Percentiles rank a stretch among this genome's conserved stretches.
Evolutionary conservation across 2,113 vertebrate species (phyloP).

Genomic region (Stomatorhinus ivindoensis): DNA sequence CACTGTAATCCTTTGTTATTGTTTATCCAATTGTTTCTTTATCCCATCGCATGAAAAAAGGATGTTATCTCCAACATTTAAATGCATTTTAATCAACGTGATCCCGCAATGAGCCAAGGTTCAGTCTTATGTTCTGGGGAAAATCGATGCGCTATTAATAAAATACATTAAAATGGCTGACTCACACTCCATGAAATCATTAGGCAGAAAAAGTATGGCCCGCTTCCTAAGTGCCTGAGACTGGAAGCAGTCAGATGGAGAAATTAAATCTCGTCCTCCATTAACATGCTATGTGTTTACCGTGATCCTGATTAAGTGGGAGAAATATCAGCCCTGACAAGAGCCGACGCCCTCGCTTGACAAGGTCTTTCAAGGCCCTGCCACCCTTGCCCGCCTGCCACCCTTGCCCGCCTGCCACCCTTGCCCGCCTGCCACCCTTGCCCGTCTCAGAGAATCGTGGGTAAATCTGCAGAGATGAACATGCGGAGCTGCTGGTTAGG

Average conservation of each 20-base stretch:
- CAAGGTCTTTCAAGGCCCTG: neutral
- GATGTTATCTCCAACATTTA: neutral
- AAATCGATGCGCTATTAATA: slow-evolving; percentile 16
- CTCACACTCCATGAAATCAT: slow-evolving; percentile 13
- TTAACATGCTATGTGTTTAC: slow-evolving; percentile 7
- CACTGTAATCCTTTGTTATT: neutral
- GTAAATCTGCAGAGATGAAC: neutral
- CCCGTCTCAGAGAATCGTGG: neutral
- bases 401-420: too few species aligned
- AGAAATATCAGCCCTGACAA: neutral
- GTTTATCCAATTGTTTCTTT: neutral
- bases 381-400: neutral
- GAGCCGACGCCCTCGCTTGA: neutral
- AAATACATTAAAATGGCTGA: slow-evolving; percentile 15
- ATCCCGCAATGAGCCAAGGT: neutral
- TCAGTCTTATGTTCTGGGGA: neutral
- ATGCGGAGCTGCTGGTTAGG: neutral
- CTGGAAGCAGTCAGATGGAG: slow-evolving; percentile 6
- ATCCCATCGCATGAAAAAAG: neutral
- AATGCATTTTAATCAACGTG: slow-evolving; percentile 10
- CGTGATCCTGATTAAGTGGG: neutral
- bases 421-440: neutral
- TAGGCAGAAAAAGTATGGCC: slow-evolving; percentile 3
- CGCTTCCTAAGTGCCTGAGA: neutral
- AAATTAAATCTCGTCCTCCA: slow-evolving; percentile 6